Evolutionary conservation across 2,888 invertebrate genomes (phyloP).

Genomic region (Subacronicta megacephala): DNA sequence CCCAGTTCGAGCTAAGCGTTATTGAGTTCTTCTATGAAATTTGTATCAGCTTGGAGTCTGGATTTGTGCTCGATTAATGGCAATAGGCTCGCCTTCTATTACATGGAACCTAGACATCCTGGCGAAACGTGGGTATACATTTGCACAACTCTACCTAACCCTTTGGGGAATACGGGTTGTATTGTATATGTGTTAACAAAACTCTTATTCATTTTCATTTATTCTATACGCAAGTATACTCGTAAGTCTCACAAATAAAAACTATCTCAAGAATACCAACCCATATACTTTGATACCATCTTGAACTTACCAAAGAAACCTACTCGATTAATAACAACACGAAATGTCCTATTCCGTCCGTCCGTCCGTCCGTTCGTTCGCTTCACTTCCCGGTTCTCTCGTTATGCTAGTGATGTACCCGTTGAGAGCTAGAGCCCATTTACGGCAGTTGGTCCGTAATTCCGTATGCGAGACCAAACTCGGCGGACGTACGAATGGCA

Average conservation of each 20-base stretch:
- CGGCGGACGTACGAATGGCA: slow-evolving; percentile 32
- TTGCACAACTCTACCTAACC: too few relatives aligned
- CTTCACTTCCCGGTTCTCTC: slow-evolving; percentile 29
- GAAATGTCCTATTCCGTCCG: slow-evolving; percentile 50
- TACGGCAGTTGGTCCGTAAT: slow-evolving; percentile 33
- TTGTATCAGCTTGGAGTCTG: too few relatives aligned
- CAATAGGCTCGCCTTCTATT: too few relatives aligned
- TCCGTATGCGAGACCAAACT: slow-evolving; percentile 28
- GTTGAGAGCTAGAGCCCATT: slow-evolving; percentile 34
- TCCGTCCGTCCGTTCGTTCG: slow-evolving; percentile 9
- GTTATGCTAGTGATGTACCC: slow-evolving; percentile 42
- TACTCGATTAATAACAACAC: slow-evolving; percentile 43
- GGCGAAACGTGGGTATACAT: too few relatives aligned
- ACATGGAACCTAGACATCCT: too few relatives aligned
- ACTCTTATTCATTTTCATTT: neutral
- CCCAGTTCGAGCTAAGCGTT: too few relatives aligned
- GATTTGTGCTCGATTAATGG: too few relatives aligned
- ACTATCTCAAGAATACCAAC: slow-evolving; percentile 12
- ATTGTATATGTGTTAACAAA: too few relatives aligned
- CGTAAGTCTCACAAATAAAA: neutral
- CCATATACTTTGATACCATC: slow-evolving; percentile 14
- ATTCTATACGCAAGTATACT: neutral
- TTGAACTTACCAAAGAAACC: slow-evolving; percentile 37
- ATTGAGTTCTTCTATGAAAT: too few relatives aligned
- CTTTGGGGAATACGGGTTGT: too few relatives aligned